These are phyloP conservation scores for Probosciger aterrimus DNA, from an alignment of 2,113 vertebrate species.

Conservation along the genomic window DNA sequence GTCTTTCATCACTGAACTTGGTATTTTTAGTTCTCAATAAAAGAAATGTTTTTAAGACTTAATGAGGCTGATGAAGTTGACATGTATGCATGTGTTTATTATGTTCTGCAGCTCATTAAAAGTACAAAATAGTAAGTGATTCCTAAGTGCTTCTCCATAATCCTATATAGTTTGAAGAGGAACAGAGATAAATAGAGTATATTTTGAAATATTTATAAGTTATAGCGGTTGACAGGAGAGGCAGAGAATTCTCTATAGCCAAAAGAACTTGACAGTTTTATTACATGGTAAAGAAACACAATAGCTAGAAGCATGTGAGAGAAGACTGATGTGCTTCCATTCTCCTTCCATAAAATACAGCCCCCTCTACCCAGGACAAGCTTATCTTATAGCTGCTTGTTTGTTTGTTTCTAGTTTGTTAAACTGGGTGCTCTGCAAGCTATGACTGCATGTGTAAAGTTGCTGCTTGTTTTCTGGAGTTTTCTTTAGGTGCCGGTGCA, in stretches of 20 bases:
- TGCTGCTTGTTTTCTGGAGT: neutral
- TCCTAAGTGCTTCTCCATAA: neutral
- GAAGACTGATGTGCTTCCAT: neutral
- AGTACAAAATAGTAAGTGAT: neutral
- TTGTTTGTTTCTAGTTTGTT: neutral
- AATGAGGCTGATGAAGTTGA: neutral
- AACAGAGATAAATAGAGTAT: neutral
- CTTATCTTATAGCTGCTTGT: neutral
- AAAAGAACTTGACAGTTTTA: neutral
- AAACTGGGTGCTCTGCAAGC: neutral
- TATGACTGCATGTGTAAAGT: rapidly evolving
- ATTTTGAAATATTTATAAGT: constrained; percentile 2
- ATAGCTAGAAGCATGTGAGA: neutral
- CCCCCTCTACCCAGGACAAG: neutral
- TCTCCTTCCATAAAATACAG: neutral
- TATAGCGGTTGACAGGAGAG: neutral
- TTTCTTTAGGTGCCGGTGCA: neutral
- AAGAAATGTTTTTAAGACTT: neutral
- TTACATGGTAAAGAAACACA: neutral
- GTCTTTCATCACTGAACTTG: neutral
- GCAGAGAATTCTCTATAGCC: neutral
- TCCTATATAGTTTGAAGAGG: neutral
- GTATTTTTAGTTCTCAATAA: neutral
- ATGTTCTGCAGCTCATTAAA: neutral
- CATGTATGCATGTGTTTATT: rapidly evolving